Evolutionary conservation across 2,797 vertebrate species (phyloP), one percentile per base, ranked within the genome.

Genomic region (Eulemur mongoz): DNA sequence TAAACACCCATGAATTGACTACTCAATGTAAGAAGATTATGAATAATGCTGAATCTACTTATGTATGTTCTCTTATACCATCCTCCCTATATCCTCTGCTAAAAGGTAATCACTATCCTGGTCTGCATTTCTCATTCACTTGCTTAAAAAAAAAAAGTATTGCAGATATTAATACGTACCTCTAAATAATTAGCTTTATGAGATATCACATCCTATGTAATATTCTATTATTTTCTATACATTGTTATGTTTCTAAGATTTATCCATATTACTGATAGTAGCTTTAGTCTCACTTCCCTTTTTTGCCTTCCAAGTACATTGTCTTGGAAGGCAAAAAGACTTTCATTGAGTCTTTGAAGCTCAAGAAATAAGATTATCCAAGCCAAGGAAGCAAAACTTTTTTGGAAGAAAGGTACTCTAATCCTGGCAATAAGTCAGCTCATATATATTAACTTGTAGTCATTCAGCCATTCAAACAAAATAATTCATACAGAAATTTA

Each of bases 181-280:
- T 65, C n/a, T 79, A 89, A 93, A 48, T 6, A 84, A 52, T 17
- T 2, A 89, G 32, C 22, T 86, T 91, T 61, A 61, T 79, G 89
- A 30, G 40, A 78, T 45, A 40, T 61, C 25, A 48, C 27, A 0
- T 69, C 43, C 38, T 48, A 40, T 45, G 32, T n/a, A 89, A 75
- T 40, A 75, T 5, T 86, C n/a, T 65, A 50, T 63, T 17, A 63
- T 69, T 93, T 93, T 85, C 52, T 52, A 89, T 7, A 61, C 9
- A 70, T 73, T 40, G 50, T 61, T 54, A 65, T 50, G n/a, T 94
- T 91, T 72, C 87, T 86, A 93, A 95, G 78, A 94, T 76, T 65
- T 80, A 45, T 18, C 22, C 38, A 43, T 40, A 67, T 61, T 78
- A 73, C 2, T 59, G 32, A 87, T 30, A 76, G 54, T 20, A 38